Evolutionary conservation across 2,113 vertebrate genomes (phyloP), one percentile per base, ranked within the genome.

Genomic region (Albula glossodonta): DNA sequence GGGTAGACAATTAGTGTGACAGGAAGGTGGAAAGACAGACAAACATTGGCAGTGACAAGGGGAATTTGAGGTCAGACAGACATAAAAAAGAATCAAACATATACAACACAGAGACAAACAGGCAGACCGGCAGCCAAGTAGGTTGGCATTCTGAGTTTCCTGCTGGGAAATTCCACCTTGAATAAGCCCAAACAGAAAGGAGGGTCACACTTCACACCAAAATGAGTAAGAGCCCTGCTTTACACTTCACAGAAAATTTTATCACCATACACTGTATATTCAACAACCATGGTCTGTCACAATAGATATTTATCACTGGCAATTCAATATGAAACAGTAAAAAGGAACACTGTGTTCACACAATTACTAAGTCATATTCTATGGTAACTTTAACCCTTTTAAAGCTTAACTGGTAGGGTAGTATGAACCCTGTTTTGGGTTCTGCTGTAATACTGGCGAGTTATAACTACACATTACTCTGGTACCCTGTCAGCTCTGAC

Each of bases 111-210:
- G 22, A 31, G 22, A 31, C 70, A 74, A 31, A 74, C 70, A 74
- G n/a, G 31, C 70, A 74, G 70, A 31, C 70, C 22, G 70, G n/a
- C 70, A 74, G 70, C 22, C 70, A 13, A n/a, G 66, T 15, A 50
- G 49, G 82, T 8, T 83, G 83, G 51, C 50, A 25, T 77, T n/a
- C 12, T 52, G 66, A 1, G 83, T 66, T 52, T 78, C 66, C 11
- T 17, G 63, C 11, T 25, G 83, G 66, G 83, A 51, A 84, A 77
- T 84, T 84, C 83, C 83, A 74, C n/a, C 60, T 25, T 31, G 10
- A 84, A 52, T 48, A 22, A 57, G 48, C 22, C 19, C 83, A 78
- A 84, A 77, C n/a, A 74, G 83, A 77, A 74, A 74, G 70, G 70
- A 74, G 70, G 66, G 22, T 48, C 51, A 52, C n/a, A 19, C 50